Conservation (phyloP, 1,140 invertebrate species). For the Sarcophaga bullata region DNA sequence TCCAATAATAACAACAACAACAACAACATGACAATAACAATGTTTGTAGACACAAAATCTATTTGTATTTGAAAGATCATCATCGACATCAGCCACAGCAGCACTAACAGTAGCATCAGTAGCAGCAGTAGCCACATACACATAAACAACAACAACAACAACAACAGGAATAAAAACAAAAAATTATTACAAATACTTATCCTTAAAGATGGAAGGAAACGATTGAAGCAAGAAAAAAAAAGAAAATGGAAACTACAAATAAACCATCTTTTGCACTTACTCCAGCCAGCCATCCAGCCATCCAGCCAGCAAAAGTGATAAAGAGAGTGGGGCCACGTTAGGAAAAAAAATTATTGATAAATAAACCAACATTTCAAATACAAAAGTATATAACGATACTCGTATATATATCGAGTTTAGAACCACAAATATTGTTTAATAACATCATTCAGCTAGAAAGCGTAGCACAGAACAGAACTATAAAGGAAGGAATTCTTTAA, state of each 20-base stretch:
- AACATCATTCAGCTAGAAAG: not conserved
- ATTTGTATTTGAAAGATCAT: not conserved
- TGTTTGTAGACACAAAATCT: not conserved
- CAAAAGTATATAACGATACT: no score
- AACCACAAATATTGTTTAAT: conserved; percentile 19
- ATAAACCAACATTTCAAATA: conserved; percentile 15
- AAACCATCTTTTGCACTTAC: not conserved
- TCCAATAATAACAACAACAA: not conserved
- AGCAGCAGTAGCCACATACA: no score
- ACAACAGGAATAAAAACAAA: not conserved
- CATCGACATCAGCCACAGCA: no score
- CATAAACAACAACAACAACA: not conserved
- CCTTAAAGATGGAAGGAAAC: not conserved
- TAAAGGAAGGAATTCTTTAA: no score
- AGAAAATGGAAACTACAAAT: not conserved
- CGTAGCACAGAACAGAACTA: no score
- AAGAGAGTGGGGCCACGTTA: no score
- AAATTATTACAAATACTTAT: not conserved
- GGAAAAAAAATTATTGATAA: not conserved
- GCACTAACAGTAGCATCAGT: no score
- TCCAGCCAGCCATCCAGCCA: no score
- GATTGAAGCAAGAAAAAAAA: not conserved
- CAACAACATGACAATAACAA: not conserved
- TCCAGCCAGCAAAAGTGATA: no score
- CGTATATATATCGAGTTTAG: not conserved